Conservation (phyloP, 2,888 invertebrate genomes). For the Campaea margaritaria region DNA sequence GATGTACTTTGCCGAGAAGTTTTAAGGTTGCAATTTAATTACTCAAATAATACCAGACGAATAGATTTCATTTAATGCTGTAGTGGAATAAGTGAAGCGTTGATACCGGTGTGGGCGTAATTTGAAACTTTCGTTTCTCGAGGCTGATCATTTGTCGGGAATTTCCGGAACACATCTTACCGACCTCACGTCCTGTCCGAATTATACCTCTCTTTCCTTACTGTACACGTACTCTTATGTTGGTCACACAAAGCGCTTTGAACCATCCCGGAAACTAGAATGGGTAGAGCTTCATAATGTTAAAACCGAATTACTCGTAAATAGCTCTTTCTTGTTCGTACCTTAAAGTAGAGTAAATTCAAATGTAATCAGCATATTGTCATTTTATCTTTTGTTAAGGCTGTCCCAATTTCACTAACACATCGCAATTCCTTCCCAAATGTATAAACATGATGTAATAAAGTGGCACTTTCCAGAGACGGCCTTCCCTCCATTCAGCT, state of each 20-base stretch:
- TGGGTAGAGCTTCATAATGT: conserved; percentile 20
- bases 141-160: conserved; percentile 63
- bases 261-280: conserved; percentile 23
- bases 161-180: conserved; percentile 58
- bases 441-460: conserved; percentile 48
- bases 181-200: conserved; percentile 51
- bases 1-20: conserved; percentile 23
- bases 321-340: conserved; percentile 4
- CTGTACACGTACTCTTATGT: conserved; percentile 29
- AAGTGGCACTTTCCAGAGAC: conserved; percentile 51
- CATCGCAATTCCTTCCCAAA: conserved; percentile 44
- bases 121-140: conserved; percentile 60
- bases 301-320: background rate
- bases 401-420: conserved; percentile 34
- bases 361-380: conserved; percentile 31
- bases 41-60: conserved; percentile 55
- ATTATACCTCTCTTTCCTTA: conserved; percentile 50
- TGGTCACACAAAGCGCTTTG: conserved; percentile 27
- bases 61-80: conserved; percentile 57
- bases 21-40: conserved; percentile 53
- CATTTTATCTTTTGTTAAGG: conserved; percentile 28
- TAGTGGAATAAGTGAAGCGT: conserved; percentile 53
- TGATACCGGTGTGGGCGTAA: conserved; percentile 48
- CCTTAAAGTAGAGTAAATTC: conserved; percentile 13
- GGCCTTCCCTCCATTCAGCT: conserved; percentile 51